These are phyloP conservation scores for Conomelus anceps DNA, from an alignment of 2,888 invertebrate species.

Conservation along the genomic window DNA sequence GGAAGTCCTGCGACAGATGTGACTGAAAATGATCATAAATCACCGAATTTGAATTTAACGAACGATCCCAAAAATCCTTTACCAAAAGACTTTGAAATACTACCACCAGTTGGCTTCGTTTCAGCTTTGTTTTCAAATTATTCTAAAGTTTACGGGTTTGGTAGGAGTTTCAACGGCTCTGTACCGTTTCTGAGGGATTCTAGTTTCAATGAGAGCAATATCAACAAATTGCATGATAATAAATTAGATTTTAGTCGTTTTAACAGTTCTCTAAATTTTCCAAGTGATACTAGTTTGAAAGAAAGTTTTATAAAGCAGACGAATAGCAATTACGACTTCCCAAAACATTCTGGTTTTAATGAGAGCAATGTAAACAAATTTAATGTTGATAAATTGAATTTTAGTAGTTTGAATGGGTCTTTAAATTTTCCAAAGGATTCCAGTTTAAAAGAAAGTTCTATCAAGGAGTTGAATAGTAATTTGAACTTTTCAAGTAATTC, in stretches of 20 bases:
- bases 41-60: no score
- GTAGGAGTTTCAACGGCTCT: no score
- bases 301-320: not conserved
- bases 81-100: no score
- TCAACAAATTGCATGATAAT: no score
- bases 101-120: no score
- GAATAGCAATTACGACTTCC: not conserved
- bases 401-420: not conserved
- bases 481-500: not conserved
- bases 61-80: no score
- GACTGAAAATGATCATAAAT: not conserved
- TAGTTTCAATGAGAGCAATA: no score
- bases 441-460: not conserved
- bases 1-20: no score
- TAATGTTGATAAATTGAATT: not conserved
- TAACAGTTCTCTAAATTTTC: not conserved
- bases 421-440: not conserved
- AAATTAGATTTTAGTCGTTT: not conserved
- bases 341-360: not conserved
- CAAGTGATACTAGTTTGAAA: not conserved
- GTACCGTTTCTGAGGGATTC: no score
- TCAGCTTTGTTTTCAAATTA: no score
- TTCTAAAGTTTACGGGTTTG: no score
- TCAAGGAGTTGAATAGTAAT: not conserved
- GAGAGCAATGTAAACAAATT: not conserved